Evolutionary conservation across 92 coral and sea anemone species (phyloP), one percentile per base, ranked within the genome.

Genomic region (Desmophyllum pertusum): DNA sequence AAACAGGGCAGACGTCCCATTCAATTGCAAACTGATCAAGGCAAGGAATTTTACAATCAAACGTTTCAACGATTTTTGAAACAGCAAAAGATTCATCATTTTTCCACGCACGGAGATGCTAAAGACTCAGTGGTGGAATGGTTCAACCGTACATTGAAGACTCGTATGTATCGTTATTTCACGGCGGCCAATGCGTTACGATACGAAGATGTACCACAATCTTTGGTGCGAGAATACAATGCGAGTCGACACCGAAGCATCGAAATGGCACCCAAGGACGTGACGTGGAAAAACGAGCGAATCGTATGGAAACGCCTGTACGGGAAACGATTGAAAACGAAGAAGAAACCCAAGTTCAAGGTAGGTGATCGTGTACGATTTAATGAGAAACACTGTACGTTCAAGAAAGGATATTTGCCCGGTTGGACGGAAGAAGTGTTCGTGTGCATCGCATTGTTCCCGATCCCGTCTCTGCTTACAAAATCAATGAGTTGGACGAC

Each of bases 381-480:
- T 51, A 84, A 69, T 65, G 10, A 81, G 33, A 39, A 74, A 37
- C 67, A 31, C 17, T 63, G 87, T 0, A 11, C 87, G 18, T 87
- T 87, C 55, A 15, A 72, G 62, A 74, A 82, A 66, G 83, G 55
- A 7, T 82, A 81, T 33, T 48, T 87, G 27, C 81, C 90, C 13
- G 83, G 87, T 11, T 78, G 89, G 89, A 85, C 80, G 6, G 78
- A 85, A 43, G 88, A 85, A 77, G 78, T 85, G 69, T 87, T 88
- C 65, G 67, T 83, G n/a, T n/a, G n/a, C n/a, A n/a, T n/a, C n/a
- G n/a, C n/a, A n/a, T n/a, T n/a, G n/a, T n/a, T n/a, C n/a, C n/a
- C n/a, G n/a, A n/a, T n/a, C n/a, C n/a, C n/a, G n/a, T n/a, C n/a
- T n/a, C n/a, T 5, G 77, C 88, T 18, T 88, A 88, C 37, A 83